Conservation (phyloP, 2,888 invertebrate species). For the Chalcosyrphus nemorum region DNA sequence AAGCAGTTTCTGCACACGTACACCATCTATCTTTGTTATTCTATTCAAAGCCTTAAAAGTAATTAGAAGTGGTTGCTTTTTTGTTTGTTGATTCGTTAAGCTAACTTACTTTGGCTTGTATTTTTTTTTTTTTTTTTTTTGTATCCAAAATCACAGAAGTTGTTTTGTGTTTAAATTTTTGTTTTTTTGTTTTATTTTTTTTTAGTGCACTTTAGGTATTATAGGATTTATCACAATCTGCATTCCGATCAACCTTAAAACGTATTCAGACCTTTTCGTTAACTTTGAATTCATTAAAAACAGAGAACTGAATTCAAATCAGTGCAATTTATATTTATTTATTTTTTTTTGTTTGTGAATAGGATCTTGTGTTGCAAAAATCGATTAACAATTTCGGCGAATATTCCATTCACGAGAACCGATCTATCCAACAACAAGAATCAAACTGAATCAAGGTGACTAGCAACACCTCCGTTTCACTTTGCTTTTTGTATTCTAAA, state of each 20-base stretch:
- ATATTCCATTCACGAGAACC: conserved; percentile 76
- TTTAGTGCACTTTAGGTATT: background rate
- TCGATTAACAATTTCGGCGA: conserved; percentile 52
- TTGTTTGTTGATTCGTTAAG: background rate
- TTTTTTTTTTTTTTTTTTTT: background rate
- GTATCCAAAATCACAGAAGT: conserved; percentile 25
- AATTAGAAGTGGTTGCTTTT: background rate
- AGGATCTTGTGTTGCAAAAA: conserved; percentile 68
- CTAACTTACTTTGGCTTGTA: conserved; percentile 36
- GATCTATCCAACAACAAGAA: conserved; percentile 82
- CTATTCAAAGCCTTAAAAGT: background rate
- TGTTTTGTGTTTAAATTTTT: no score
- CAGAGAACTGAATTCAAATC: conserved; percentile 8
- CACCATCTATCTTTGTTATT: background rate
- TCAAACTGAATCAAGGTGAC: conserved; percentile 79
- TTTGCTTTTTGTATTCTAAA: conserved; percentile 66
- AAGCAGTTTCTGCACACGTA: conserved; percentile 12
- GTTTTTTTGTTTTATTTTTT: conserved; percentile 4
- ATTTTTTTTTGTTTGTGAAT: conserved; percentile 31
- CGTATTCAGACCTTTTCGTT: conserved; percentile 22
- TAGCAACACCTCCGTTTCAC: conserved; percentile 72
- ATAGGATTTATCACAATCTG: conserved; percentile 37
- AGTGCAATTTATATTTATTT: conserved; percentile 6
- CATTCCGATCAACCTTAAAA: conserved; percentile 44
- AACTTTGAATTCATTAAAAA: conserved; percentile 7